Conservation (phyloP, 2,888 invertebrate genomes). For the Scaptomyza cyrtandrae region DNA sequence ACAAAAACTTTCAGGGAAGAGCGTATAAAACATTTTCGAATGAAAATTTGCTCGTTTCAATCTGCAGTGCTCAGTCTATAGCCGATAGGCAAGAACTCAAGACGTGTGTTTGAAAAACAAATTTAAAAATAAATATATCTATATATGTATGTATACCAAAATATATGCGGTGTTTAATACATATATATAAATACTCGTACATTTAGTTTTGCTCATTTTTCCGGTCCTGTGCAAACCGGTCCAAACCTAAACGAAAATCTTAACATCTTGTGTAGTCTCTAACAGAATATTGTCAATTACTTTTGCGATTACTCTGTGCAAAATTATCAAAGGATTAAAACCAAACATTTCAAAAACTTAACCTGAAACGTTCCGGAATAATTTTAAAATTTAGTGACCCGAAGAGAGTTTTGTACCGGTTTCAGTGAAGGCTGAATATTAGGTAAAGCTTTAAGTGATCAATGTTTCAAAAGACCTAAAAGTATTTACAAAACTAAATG, state of each 20-base stretch:
- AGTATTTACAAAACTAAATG: background rate
- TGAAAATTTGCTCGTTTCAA: conserved; percentile 42
- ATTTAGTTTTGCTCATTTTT: conserved; percentile 36
- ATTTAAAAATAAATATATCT: conserved; percentile 21
- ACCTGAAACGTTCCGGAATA: conserved; percentile 6
- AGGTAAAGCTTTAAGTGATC: conserved; percentile 1
- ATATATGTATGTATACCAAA: conserved; percentile 24
- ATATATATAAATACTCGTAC: conserved; percentile 21
- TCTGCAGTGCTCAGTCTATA: conserved; percentile 60
- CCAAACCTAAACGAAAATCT: conserved; percentile 36
- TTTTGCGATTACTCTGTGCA: conserved; percentile 22
- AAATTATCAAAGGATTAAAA: conserved; percentile 3
- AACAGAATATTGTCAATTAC: conserved; percentile 44
- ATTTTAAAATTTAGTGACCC: conserved; percentile 6
- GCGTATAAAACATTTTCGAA: conserved; percentile 36
- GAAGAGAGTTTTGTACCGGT: conserved; percentile 1
- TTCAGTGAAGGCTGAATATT: conserved; percentile 54
- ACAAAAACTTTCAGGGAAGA: conserved; percentile 50
- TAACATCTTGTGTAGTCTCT: conserved; percentile 32
- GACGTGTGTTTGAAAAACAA: conserved; percentile 56
- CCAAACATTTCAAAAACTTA: background rate
- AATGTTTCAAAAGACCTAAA: background rate
- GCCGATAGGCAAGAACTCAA: conserved; percentile 60
- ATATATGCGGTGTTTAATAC: conserved; percentile 15
- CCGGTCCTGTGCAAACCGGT: conserved; percentile 56